Evolutionary conservation across 2,888 invertebrate genomes (phyloP).

Genomic region (Drosophila colorata): DNA sequence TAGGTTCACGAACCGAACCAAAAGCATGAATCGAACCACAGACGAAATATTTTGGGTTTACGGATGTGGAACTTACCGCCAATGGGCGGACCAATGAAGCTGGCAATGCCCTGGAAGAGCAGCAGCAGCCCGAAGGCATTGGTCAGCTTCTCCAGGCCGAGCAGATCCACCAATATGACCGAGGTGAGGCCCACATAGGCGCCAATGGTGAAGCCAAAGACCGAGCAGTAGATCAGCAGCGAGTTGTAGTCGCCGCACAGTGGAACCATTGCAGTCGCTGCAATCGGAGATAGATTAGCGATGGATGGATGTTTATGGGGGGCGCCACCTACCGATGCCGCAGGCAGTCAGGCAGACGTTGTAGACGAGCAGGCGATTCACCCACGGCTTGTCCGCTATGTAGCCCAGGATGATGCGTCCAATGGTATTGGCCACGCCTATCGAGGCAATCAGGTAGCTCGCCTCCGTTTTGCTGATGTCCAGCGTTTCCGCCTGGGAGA

Average conservation of each 20-base stretch:
- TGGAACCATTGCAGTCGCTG: conserved; percentile 93
- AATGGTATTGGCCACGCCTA: conserved; percentile 95
- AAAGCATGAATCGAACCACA: no score
- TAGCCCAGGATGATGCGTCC: conserved; percentile 95
- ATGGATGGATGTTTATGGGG: no score
- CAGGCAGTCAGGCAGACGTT: conserved; percentile 94
- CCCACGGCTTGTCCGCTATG: conserved; percentile 94
- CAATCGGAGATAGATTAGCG: not conserved
- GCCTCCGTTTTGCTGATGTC: conserved; percentile 87
- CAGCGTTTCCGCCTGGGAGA: conserved; percentile 89
- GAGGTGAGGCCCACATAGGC: conserved; percentile 99
- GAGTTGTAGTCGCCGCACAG: conserved; percentile 90
- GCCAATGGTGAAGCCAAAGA: conserved; percentile 96
- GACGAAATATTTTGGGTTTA: no score
- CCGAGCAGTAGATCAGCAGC: conserved; percentile 91
- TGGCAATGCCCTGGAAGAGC: conserved; percentile 97
- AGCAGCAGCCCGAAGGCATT: conserved; percentile 97
- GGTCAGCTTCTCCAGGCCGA: conserved; percentile 97
- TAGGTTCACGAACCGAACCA: no score
- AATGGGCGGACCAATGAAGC: conserved; percentile 95
- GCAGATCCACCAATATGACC: conserved; percentile 96
- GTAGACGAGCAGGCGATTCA: conserved; percentile 96
- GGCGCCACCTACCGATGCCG: conserved; percentile 91
- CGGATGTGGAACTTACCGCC: conserved; percentile 89
- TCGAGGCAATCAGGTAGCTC: conserved; percentile 91